A percentile compares a stretch with the other conserved stretches of the same genome.
These are phyloP conservation scores for Stictonetta naevosa DNA, from an alignment of 2,113 vertebrate species.

Conservation along the genomic window DNA sequence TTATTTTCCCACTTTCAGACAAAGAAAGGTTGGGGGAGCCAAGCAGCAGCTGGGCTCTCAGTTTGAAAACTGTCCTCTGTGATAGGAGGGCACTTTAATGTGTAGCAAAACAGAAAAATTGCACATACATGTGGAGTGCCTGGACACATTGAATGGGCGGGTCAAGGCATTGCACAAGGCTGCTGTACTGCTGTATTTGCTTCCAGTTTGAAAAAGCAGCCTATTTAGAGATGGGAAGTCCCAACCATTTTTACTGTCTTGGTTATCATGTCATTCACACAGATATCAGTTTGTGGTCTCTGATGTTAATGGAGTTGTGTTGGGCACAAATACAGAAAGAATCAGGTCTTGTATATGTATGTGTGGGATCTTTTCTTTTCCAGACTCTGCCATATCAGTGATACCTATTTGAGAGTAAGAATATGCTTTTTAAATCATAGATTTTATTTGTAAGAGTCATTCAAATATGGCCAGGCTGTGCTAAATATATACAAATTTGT, in stretches of 20 bases:
- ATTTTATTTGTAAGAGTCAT: neutral
- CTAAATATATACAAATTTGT: neutral
- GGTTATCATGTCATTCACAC: neutral
- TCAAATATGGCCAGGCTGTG: neutral
- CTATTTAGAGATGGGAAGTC: neutral
- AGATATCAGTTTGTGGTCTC: neutral
- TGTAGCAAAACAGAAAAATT: neutral
- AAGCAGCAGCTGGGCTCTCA: rapidly evolving
- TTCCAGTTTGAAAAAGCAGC: neutral
- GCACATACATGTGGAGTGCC: rapidly evolving
- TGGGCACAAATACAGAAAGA: neutral
- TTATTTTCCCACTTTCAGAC: neutral
- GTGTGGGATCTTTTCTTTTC: neutral
- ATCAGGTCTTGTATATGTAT: neutral
- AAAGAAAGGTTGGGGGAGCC: neutral
- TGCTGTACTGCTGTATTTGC: neutral
- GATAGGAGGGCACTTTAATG: neutral
- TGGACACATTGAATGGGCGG: rapidly evolving
- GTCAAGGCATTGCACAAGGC: rapidly evolving
- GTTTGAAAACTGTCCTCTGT: neutral
- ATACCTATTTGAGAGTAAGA: neutral
- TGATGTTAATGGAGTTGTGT: neutral
- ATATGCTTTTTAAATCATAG: neutral
- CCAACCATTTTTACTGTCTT: neutral
- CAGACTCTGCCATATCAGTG: rapidly evolving